These are phyloP conservation scores for Ormyrus pomaceus DNA, from an alignment of 2,888 invertebrate genomes.

Conservation along the genomic window DNA sequence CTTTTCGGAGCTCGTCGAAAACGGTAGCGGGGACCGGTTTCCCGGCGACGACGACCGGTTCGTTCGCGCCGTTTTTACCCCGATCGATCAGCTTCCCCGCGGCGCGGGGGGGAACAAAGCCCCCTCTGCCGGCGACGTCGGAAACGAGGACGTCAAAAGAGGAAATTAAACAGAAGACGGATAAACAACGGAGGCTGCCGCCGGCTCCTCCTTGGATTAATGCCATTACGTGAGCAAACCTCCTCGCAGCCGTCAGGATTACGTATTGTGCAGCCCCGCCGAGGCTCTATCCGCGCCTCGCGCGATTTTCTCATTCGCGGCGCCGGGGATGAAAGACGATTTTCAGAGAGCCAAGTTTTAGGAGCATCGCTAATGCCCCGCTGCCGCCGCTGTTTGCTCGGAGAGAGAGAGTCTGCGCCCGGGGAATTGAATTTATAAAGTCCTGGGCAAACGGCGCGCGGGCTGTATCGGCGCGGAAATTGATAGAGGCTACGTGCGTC, in stretches of 20 bases:
- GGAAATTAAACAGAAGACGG: constrained; percentile 73
- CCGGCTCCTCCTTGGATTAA: constrained; percentile 65
- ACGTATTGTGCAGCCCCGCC: constrained; percentile 17
- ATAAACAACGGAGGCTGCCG: constrained; percentile 65
- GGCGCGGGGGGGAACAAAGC: neutral
- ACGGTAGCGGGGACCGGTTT: constrained; percentile 19
- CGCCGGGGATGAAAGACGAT: too few relatives aligned
- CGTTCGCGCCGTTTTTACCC: neutral
- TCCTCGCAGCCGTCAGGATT: constrained; percentile 12
- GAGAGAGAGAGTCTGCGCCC: too few relatives aligned
- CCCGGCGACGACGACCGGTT: neutral
- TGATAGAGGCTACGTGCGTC: too few relatives aligned
- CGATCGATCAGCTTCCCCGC: neutral
- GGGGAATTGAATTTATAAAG: too few relatives aligned
- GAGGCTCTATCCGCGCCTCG: too few relatives aligned
- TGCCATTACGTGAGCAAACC: constrained; percentile 60
- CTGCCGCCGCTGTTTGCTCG: too few relatives aligned
- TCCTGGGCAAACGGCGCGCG: too few relatives aligned
- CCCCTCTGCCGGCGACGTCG: constrained; percentile 44
- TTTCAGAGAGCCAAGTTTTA: too few relatives aligned
- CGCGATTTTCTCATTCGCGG: too few relatives aligned
- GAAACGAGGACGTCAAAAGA: constrained; percentile 70
- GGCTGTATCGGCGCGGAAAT: too few relatives aligned
- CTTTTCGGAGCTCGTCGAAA: neutral
- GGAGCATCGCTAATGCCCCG: too few relatives aligned